Percentiles rank a stretch among this genome's conserved stretches.
Evolutionary conservation across 2,113 vertebrate species (phyloP).

Genomic region (Tricholaema leucomelas): DNA sequence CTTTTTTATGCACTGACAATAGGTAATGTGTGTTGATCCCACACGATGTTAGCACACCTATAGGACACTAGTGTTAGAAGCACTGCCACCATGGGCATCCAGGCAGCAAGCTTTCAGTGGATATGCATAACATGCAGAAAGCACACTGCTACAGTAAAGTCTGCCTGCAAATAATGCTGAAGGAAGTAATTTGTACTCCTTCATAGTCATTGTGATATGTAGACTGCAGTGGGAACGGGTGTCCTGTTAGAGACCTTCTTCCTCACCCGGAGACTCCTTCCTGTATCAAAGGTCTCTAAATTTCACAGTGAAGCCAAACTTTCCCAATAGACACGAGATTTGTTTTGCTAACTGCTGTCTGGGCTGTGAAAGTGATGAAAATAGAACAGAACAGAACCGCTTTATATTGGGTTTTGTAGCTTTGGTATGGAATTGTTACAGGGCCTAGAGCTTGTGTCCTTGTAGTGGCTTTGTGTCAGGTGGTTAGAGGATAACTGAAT

Average conservation of each 20-base stretch:
- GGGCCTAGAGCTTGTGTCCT: background rate
- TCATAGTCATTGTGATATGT: background rate
- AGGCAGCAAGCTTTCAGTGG: background rate
- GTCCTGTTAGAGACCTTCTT: background rate
- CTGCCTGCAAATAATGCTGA: background rate
- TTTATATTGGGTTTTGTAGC: background rate
- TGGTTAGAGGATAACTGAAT: background rate
- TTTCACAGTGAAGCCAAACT: background rate
- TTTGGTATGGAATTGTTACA: background rate
- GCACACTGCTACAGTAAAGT: background rate
- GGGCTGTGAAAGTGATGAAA: background rate
- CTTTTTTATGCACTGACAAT: background rate
- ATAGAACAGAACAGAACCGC: no score
- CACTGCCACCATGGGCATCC: background rate
- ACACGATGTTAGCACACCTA: background rate
- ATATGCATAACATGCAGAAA: background rate
- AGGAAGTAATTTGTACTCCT: background rate
- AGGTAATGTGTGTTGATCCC: background rate
- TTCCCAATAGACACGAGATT: background rate
- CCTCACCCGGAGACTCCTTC: background rate
- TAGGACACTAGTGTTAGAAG: background rate
- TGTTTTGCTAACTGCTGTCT: slow-evolving; percentile 1
- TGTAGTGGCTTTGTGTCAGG: background rate
- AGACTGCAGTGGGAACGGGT: background rate
- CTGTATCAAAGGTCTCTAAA: background rate